Evolutionary conservation across 2,113 vertebrate species (phyloP).

Genomic region (Odobenus rosmarus): DNA sequence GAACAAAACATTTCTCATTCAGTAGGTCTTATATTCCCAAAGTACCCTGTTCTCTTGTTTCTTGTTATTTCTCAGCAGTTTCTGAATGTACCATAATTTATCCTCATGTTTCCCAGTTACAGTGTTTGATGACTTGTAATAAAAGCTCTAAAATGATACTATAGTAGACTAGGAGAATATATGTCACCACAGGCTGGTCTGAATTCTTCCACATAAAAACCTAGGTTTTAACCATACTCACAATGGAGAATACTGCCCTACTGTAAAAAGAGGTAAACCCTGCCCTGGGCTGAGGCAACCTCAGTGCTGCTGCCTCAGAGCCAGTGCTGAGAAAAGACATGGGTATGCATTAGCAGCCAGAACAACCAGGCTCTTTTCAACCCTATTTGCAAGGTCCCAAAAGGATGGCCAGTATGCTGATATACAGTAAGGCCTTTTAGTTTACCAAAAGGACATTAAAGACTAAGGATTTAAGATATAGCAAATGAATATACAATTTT

Average conservation of each 20-base stretch:
- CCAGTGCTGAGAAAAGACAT: neutral
- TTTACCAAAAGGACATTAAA: neutral
- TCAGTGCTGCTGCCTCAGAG: neutral
- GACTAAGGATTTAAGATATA: neutral
- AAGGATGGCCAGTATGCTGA: neutral
- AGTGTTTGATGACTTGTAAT: slow-evolving; percentile 49
- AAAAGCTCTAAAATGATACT: slow-evolving; percentile 20
- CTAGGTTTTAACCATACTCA: neutral
- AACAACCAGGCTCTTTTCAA: neutral
- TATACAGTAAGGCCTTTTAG: neutral
- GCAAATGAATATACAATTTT: neutral
- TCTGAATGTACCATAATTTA: slow-evolving; percentile 65
- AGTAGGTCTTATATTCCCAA: slow-evolving; percentile 23
- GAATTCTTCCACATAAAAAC: neutral
- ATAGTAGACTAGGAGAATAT: neutral
- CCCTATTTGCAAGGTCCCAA: neutral
- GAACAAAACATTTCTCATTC: neutral
- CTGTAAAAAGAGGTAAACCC: neutral
- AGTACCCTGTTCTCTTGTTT: slow-evolving; percentile 19
- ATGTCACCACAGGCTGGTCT: neutral
- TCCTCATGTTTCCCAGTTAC: slow-evolving; percentile 63
- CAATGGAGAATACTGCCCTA: neutral
- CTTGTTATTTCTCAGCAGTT: slow-evolving; percentile 61
- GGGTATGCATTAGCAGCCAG: neutral
- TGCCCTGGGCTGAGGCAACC: rapidly evolving